Evolutionary conservation across 2,797 vertebrate genomes (phyloP), one percentile per base, ranked within the genome.

Genomic region (Ctenosaura bakeri): DNA sequence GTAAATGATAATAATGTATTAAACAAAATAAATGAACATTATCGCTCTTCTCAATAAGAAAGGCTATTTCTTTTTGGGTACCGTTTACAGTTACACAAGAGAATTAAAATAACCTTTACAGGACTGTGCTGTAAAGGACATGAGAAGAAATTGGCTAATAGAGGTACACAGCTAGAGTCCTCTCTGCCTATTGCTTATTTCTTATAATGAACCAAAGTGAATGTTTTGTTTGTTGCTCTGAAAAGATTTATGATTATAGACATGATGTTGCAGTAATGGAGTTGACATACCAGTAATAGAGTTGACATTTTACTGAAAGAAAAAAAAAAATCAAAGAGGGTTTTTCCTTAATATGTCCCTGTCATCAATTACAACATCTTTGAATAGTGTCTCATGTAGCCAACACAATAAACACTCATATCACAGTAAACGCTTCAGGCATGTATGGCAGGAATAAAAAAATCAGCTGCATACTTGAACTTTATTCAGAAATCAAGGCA

Each of bases 301-400:
- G 96, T 95, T 96, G 96, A 96, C 96, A 95, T 96, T 96, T 96
- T 95, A 93, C 94, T 95, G 95, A 95, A 93, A 94, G 92, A 92
- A 82, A 91, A 35, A 94, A 94, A 94, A 89, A 94, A 73, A 59
- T 29, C 56, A 77, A 94, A 94, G 81, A 93, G 91, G 83, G 84
- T 91, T 83, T 93, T 92, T 88, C 91, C 74, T 20, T 92, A 88
- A 86, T 93, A 93, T 90, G 79, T 85, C 94, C 86, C 93, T 29
- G 79, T 78, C 92, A 86, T 91, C 91, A 84, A n/a, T 92, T 78
- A 0, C 88, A 24, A 88, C 87, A 94, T 94, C 93, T 96, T 95
- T 24, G 91, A 94, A 83, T 93, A 85, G 94, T 88, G 0, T 1
- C 50, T 32, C 1, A 22, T 2, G 89, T 91, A 13, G 91, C 83